Evolutionary conservation across 2,113 vertebrate species (phyloP).

Genomic region (Rostratula benghalensis): DNA sequence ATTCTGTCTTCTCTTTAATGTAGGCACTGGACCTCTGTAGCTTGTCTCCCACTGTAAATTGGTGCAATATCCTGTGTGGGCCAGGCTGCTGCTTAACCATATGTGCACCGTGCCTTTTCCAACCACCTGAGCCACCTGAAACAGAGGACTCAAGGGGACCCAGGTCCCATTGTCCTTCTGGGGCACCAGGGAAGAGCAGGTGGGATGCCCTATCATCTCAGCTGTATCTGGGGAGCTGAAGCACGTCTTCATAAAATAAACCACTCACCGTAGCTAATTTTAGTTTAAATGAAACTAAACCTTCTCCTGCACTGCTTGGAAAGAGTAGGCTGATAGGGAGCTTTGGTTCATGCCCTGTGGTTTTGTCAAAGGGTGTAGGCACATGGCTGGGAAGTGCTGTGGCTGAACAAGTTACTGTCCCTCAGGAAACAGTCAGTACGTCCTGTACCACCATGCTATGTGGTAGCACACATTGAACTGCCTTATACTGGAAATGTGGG

Average conservation of each 20-base stretch:
- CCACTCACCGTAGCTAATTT: not conserved
- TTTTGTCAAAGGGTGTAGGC: not conserved
- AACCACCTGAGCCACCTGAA: not conserved
- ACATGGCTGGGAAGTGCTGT: not conserved
- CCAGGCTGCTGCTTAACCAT: not conserved
- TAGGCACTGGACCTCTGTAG: not conserved
- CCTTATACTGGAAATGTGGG: not conserved
- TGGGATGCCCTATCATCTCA: not conserved
- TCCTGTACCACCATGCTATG: not conserved
- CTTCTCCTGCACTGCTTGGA: not conserved
- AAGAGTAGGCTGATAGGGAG: not conserved
- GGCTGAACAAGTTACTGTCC: not conserved
- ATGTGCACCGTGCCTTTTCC: rapidly evolving
- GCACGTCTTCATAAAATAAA: not conserved
- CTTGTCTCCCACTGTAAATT: not conserved
- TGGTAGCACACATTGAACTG: not conserved
- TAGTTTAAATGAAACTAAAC: not conserved
- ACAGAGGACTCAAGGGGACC: not conserved
- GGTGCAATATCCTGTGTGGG: not conserved
- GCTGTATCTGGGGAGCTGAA: not conserved
- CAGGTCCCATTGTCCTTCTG: not conserved
- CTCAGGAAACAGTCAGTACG: not conserved
- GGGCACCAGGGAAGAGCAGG: not conserved
- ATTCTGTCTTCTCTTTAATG: not conserved
- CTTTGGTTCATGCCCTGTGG: not conserved